Base-by-base conservation (phyloP, 2,113 vertebrate genomes). In the Indicator indicator region DNA sequence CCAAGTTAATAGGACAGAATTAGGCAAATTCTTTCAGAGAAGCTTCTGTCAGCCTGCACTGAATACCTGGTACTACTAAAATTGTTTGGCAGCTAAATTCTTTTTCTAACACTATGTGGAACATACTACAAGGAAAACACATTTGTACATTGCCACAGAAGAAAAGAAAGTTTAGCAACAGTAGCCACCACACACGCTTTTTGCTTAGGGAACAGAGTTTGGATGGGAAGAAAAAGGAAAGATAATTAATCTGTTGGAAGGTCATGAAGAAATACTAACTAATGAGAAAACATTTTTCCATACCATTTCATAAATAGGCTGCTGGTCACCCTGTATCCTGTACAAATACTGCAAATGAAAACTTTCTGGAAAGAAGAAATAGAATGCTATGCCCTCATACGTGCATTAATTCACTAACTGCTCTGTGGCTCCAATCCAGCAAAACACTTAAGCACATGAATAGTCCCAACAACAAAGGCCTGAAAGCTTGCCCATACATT, bases 401-500 rank as follows among this genome's bases (percentile, higher is more conserved):
- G 91, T 88, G 65, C 91, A 52, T 83, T 94, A 90, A 94, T 95
- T 96, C 95, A 93, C 92, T 97, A 95, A 96, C 89, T 93, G 82
- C 72, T 94, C 85, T 78, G 79, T 97, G 95, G 89, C 91, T 96
- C 84, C 91, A 93, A 74, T 95, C 95, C 96, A 96, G 88, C 89
- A 96, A 95, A 97, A 96, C 91, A 97, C 93, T 94, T 97, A 96
- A 93, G 94, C 83, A 86, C 87, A 89, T 95, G 95, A 94, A 91
- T 96, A 95, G 96, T 94, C 72, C 79, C 87, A 95, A 93, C 65
- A 93, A 97, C 91, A 97, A 95, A 96, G 83, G 89, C 87, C 79
- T 96, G 96, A 96, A 96, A 96, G 94, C 64, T 91, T 93, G 87
- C 84, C 91, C 93, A 93, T 95, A 94, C 94, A 97, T 97, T 96